Evolutionary conservation across 2,113 vertebrate species (phyloP), one percentile per base, ranked within the genome.

Genomic region (Hyaena hyaena): DNA sequence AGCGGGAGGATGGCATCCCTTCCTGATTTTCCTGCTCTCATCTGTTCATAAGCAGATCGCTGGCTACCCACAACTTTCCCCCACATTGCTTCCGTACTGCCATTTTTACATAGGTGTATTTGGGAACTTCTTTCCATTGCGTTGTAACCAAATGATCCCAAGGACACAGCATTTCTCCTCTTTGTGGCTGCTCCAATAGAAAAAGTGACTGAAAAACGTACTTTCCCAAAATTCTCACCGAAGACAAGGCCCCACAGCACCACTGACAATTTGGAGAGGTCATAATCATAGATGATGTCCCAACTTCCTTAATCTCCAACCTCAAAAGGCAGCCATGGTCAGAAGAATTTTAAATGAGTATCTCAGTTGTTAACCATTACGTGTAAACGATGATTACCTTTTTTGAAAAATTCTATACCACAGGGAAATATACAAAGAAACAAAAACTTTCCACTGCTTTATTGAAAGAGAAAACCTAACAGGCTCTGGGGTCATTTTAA

Each of bases 1-100:
- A 24, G 26, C 0, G 4, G 39, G 7, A 5, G 35, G 11, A 12
- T 0, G 0, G 26, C 5, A 0, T 1, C 16, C 31, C 66, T 33
- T 69, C 31, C 69, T 31, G 28, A 63, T 4, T 43, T 39, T 66
- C 35, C 77, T 6, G 11, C 19, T 43, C 10, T 39, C 10, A 5
- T 19, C 84, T 17, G 23, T 7, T 23, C 11, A 4, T 1, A 24
- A 21, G 9, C 65, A 35, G 0, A 21, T 1, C 33, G 14, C 31
- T n/a, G 31, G 12, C 53, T 45, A 28, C 2, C 7, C 2, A 0
- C 0, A 0, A 33, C 21, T 5, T n/a, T 53, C 71, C 10, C 63
- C 23, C 23, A 15, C 0, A 10, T 5, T 3, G 65, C 66, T 82
- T 74, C n/a, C 21, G 43, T 4, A 21, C 48, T 1, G 2, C 19